phyloP scores from a whole-genome alignment of 2,797 vertebrate genomes.

The Xerus rutilus region DNA sequence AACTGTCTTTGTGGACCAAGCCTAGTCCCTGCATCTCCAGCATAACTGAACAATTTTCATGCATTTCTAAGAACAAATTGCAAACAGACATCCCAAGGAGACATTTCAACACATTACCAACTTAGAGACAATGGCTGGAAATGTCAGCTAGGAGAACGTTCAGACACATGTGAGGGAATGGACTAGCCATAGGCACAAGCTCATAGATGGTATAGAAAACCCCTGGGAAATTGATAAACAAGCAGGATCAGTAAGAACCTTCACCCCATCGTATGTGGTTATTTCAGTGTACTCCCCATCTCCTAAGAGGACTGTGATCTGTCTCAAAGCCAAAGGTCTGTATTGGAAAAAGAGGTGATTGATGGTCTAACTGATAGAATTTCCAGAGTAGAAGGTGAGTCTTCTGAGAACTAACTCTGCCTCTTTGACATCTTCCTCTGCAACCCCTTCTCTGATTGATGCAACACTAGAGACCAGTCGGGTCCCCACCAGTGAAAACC shows the following conservation, averaged over 20 bases:
- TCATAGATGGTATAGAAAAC: not conserved
- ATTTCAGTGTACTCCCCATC: not conserved
- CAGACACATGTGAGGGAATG: not conserved
- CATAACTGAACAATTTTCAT: slow-evolving; percentile 62
- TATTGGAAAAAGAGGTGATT: not conserved
- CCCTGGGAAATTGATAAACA: not conserved
- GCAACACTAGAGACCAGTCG: not conserved
- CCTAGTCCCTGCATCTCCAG: not conserved
- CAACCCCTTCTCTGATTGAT: not conserved
- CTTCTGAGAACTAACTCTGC: not conserved
- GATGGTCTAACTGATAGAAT: slow-evolving; percentile 30
- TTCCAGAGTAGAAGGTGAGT: slow-evolving; percentile 66
- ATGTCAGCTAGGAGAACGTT: slow-evolving; percentile 35
- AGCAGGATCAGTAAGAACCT: not conserved
- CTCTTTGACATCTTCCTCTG: not conserved
- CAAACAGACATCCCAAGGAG: slow-evolving; percentile 62
- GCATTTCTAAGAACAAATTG: slow-evolving; percentile 71
- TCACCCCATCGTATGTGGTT: not conserved
- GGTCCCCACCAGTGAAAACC: not conserved
- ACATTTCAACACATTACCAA: slow-evolving; percentile 48
- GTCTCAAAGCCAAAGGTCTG: not conserved
- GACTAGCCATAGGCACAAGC: not conserved
- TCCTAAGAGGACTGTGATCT: not conserved
- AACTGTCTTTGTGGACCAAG: not conserved
- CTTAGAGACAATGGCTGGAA: slow-evolving; percentile 68